Evolutionary conservation across 2,888 invertebrate genomes (phyloP).

Genomic region (Drosophila atroscutellata): DNA sequence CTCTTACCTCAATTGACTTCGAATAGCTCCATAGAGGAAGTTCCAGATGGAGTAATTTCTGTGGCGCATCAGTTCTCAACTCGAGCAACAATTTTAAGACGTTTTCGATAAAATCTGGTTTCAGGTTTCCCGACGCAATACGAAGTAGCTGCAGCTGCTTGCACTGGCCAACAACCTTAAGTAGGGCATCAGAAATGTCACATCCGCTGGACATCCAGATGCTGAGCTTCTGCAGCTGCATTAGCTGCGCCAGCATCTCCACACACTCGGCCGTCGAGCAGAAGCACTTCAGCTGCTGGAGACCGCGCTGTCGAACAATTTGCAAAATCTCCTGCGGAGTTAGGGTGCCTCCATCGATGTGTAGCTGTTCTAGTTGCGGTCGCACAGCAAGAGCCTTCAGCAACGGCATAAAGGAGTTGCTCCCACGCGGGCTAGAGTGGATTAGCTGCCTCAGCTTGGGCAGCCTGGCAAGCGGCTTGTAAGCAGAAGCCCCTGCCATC

Average conservation of each 20-base stretch:
- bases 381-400: conserved; percentile 39
- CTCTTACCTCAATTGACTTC: conserved; percentile 11
- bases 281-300: conserved; percentile 62
- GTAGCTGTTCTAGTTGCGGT: conserved; percentile 42
- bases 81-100: conserved; percentile 30
- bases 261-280: conserved; percentile 48
- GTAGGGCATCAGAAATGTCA: conserved; percentile 53
- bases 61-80: background rate
- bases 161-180: conserved; percentile 47
- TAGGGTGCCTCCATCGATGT: conserved; percentile 64
- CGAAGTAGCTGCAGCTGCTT: conserved; percentile 38
- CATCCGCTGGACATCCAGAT: conserved; percentile 61
- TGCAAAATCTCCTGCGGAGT: conserved; percentile 47
- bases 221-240: conserved; percentile 44
- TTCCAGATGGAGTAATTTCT: conserved; percentile 31
- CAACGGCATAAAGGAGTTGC: conserved; percentile 57
- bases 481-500: conserved; percentile 40
- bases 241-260: conserved; percentile 36
- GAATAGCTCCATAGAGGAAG: conserved; percentile 31
- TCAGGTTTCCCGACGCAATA: conserved; percentile 46
- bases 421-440: conserved; percentile 50
- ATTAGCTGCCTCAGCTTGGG: conserved; percentile 47
- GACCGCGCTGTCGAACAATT: conserved; percentile 33
- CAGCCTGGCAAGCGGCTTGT: conserved; percentile 41
- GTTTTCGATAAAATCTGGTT: conserved; percentile 30